Evolutionary conservation across 2,113 vertebrate genomes (phyloP).

Genomic region (Xenopus laevis): DNA sequence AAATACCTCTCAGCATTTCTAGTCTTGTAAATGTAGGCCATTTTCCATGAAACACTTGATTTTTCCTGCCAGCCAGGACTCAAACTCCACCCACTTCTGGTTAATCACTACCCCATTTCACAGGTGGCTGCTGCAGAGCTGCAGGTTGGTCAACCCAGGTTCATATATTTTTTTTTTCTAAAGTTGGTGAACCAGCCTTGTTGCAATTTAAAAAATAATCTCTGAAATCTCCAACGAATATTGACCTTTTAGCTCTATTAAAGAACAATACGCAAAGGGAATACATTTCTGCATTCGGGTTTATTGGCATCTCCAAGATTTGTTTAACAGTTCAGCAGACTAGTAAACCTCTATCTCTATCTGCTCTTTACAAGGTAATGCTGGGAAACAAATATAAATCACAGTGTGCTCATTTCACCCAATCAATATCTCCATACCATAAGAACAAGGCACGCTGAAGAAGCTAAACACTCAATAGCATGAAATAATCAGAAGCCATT

Average conservation of each 20-base stretch:
- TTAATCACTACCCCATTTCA: too few species aligned
- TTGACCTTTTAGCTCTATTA: not conserved
- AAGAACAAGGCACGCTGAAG: not conserved
- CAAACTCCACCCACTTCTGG: too few species aligned
- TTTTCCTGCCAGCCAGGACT: too few species aligned
- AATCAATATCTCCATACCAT: constrained; percentile 14
- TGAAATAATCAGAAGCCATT: constrained; percentile 5
- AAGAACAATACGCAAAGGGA: not conserved
- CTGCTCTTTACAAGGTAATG: not conserved
- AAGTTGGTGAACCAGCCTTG: too few species aligned
- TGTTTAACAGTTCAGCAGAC: not conserved
- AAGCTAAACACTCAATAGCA: constrained; percentile 14
- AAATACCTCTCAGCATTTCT: too few species aligned
- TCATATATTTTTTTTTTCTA: too few species aligned
- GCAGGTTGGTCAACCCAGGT: too few species aligned
- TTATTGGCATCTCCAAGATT: not conserved
- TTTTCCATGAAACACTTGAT: too few species aligned
- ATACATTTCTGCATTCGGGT: not conserved
- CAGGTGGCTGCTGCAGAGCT: too few species aligned
- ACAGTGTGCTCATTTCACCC: not conserved
- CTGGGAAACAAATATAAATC: constrained; percentile 16
- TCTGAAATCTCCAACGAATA: too few species aligned
- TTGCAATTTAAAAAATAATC: too few species aligned
- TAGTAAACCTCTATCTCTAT: not conserved
- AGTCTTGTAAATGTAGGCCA: too few species aligned